Conservation (phyloP, 2,888 invertebrate species). For the Autographa pulchrina region DNA sequence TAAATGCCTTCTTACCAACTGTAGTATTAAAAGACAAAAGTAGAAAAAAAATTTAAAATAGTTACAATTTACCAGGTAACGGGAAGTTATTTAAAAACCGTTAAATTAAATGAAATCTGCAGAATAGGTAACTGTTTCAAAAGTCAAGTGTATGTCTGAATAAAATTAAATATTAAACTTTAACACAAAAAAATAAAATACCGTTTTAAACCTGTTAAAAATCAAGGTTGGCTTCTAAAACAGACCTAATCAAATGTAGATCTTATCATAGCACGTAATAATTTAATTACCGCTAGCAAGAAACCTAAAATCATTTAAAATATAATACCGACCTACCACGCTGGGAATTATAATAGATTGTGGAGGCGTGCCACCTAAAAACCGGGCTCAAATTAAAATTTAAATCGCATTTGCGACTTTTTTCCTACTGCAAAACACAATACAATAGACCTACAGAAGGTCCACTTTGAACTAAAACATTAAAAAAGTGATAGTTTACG, state of each 20-base stretch:
- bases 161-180: too few species aligned
- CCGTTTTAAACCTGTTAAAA: background rate
- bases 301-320: conserved; percentile 52
- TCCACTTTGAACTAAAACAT: background rate
- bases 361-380: conserved; percentile 52
- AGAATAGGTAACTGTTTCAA: background rate
- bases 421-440: conserved; percentile 20
- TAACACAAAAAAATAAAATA: background rate
- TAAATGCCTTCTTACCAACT: too few species aligned
- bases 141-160: too few species aligned
- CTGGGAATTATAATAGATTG: conserved; percentile 42
- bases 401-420: conserved; percentile 58
- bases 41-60: too few species aligned
- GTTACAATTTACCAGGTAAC: too few species aligned
- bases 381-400: conserved; percentile 56
- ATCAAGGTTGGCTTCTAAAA: background rate
- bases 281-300: conserved; percentile 44
- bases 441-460: conserved; percentile 15
- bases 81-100: too few species aligned
- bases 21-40: too few species aligned
- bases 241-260: conserved; percentile 28
- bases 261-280: conserved; percentile 21
- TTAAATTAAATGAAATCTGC: background rate
- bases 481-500: too few species aligned
- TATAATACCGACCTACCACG: conserved; percentile 47